phyloP scores from a whole-genome alignment of 2,888 invertebrate genomes.

The Agrochola macilenta region DNA sequence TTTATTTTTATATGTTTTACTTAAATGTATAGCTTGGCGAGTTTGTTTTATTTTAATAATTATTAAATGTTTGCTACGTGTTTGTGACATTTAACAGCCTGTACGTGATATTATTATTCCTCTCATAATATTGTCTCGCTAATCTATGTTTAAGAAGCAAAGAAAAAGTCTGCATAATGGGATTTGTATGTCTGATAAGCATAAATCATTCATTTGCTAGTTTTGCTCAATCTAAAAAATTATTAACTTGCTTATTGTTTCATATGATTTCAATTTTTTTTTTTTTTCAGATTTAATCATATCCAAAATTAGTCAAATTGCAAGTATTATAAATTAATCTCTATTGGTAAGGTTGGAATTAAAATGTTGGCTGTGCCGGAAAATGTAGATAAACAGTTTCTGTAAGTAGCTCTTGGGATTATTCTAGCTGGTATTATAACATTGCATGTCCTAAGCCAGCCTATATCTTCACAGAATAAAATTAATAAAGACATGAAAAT shows the following conservation, averaged over 20 bases:
- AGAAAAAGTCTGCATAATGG: slow-evolving; percentile 9
- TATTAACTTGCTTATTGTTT: slow-evolving; percentile 52
- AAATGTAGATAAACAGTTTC: slow-evolving; percentile 68
- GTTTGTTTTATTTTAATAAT: slow-evolving; percentile 73
- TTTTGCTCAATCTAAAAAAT: slow-evolving; percentile 60
- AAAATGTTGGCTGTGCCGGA: slow-evolving; percentile 85
- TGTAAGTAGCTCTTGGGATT: slow-evolving; percentile 60
- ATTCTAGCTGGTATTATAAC: slow-evolving; percentile 52
- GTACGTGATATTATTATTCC: slow-evolving; percentile 61
- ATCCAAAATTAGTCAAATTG: slow-evolving; percentile 66
- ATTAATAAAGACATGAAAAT: slow-evolving; percentile 48
- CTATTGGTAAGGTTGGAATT: slow-evolving; percentile 80
- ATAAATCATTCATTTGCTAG: slow-evolving; percentile 49
- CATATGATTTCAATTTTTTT: slow-evolving; percentile 52
- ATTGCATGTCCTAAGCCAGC: slow-evolving; percentile 43
- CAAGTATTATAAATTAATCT: slow-evolving; percentile 76
- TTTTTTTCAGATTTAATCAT: slow-evolving; percentile 61
- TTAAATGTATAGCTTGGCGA: slow-evolving; percentile 82
- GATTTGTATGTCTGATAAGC: slow-evolving; percentile 36
- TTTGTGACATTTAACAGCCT: slow-evolving; percentile 65
- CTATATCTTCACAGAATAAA: slow-evolving; percentile 36
- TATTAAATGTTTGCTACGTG: slow-evolving; percentile 67
- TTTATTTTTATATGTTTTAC: slow-evolving; percentile 86
- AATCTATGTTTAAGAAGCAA: slow-evolving; percentile 47
- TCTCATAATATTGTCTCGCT: slow-evolving; percentile 59